A percentile compares a stretch with the other conserved stretches of the same genome.
Evolutionary conservation across 1,140 invertebrate genomes (phyloP).

Genomic region (Tetragnatha versicolor): DNA sequence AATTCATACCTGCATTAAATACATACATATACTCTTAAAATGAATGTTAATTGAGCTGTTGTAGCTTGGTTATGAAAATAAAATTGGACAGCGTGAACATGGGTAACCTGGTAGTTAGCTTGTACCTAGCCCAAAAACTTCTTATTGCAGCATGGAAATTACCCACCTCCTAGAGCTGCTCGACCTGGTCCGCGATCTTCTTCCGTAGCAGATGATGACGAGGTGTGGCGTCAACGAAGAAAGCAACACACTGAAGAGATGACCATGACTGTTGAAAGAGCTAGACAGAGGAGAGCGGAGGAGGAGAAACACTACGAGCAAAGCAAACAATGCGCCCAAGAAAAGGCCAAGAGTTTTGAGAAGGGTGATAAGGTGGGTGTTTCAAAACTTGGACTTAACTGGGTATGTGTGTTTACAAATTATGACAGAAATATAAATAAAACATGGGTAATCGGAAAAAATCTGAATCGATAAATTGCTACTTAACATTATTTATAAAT

Average conservation of each 20-base stretch:
- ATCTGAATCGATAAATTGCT: too few species aligned
- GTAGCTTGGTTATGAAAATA: too few species aligned
- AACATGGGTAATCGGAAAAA: too few species aligned
- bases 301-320: conserved; percentile 79
- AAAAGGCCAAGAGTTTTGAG: conserved; percentile 72
- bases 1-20: too few species aligned
- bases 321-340: conserved; percentile 68
- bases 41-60: too few species aligned
- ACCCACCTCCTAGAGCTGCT: conserved; percentile 51
- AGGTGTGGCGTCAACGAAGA: conserved; percentile 75
- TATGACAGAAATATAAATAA: too few species aligned
- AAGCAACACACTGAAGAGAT: conserved; percentile 74
- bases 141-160: conserved; percentile 46
- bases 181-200: conserved; percentile 46
- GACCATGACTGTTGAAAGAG: conserved; percentile 75
- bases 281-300: conserved; percentile 79
- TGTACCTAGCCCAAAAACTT: too few species aligned
- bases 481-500: too few species aligned
- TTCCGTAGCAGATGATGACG: conserved; percentile 72
- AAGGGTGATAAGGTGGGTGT: conserved; percentile 60
- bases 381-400: background rate
- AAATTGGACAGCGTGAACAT: too few species aligned
- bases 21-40: too few species aligned
- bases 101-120: too few species aligned
- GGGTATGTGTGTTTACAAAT: too few species aligned